Evolutionary conservation across 53 echinoderm and acorn worm species (phyloP).

Genomic region (Holothuria leucospilota): DNA sequence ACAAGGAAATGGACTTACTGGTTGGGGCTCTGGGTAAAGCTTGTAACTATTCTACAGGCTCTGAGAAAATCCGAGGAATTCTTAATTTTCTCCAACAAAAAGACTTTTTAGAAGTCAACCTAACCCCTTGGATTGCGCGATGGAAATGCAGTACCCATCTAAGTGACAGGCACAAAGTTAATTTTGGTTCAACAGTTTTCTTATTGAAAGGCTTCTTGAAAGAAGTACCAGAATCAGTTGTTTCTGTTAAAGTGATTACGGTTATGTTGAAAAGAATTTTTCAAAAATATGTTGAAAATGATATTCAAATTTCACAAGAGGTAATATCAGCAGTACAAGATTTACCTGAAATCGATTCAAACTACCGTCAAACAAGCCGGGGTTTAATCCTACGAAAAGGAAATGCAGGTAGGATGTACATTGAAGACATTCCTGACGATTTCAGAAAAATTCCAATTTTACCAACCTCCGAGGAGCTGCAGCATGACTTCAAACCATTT

Average conservation of each 20-base stretch:
- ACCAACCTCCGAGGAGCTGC: conserved; percentile 56
- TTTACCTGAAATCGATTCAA: neutral
- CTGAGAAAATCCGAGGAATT: conserved; percentile 5
- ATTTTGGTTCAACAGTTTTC: neutral
- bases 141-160: neutral
- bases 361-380: neutral
- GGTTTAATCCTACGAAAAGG: neutral
- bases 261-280: conserved; percentile 29
- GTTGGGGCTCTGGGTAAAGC: neutral
- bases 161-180: neutral
- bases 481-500: conserved; percentile 56
- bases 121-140: conserved; percentile 6
- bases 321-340: neutral
- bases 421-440: conserved; percentile 37
- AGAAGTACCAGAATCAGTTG: neutral
- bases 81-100: conserved; percentile 10
- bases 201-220: neutral
- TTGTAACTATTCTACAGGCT: neutral
- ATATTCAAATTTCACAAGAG: conserved; percentile 15
- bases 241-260: conserved; percentile 33
- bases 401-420: neutral
- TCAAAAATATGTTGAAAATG: neutral
- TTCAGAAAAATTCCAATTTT: conserved; percentile 72
- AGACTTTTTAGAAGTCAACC: neutral
- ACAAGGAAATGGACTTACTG: conserved; percentile 18